Evolutionary conservation across 2,888 invertebrate genomes (phyloP), one percentile per base, ranked within the genome.

Genomic region (Carcina quercana): DNA sequence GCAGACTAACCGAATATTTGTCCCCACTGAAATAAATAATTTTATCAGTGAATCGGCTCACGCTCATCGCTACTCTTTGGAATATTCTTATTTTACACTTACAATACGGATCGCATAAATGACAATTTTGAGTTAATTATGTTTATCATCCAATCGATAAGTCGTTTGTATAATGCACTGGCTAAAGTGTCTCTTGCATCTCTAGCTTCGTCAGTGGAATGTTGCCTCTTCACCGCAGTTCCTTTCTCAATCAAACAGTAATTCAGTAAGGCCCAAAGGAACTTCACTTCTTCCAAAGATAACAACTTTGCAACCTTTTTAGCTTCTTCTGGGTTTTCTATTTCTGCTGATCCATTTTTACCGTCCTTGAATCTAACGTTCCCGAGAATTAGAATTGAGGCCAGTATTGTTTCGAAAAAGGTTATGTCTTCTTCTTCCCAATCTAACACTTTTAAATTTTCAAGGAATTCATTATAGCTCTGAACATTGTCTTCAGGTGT

Each of bases 101-200:
- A 95, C 95, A 94, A 95, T 39, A 95, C 91, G n/a, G 92, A 89
- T 63, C 94, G 86, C 51, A 93, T 91, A 46, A 93, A 89, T 6
- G 93, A 89, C 45, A 97, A 85, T 54, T 94, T 94, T 37, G 89
- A 87, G 66, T 97, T 97, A 37, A 96, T 91, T 38, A 89, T 86
- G 63, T 93, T 94, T 28, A 96, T 89, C 53, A 96, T 87, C 90
- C 95, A 97, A 73, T 96, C 96, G 41, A 96, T 91, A 17, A 97
- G 67, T 43, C 96, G 87, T 28, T 89, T 89, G 62, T 96, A 97
- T 14, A 95, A 73, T 7, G 93, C 92, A 57, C 93, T 92, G 3
- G 95, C 93, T 39, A 97, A 85, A 5, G 93, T 93, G 68, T 96
- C 94, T 34, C 96, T 86, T 1, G 94, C 91, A 64, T 93, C 91